phyloP scores from a whole-genome alignment of 2,888 invertebrate species.

The Phyllotreta cruciferae region DNA sequence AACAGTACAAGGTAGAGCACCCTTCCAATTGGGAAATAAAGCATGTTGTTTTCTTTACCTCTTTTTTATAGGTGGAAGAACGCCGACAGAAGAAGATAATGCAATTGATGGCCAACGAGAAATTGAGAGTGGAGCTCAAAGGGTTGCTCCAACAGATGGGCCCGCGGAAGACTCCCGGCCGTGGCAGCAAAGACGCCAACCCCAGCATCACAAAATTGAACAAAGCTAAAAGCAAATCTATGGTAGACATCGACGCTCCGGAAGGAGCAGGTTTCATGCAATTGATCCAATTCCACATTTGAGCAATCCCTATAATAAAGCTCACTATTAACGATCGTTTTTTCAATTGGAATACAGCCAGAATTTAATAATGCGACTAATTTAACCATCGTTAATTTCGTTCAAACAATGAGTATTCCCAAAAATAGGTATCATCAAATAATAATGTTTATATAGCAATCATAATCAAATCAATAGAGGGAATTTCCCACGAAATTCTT shows the following conservation, averaged over 20 bases:
- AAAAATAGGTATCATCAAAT: too few relatives aligned
- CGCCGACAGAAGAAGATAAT: constrained; percentile 54
- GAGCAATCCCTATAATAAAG: background rate
- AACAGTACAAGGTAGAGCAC: too few relatives aligned
- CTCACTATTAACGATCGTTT: background rate
- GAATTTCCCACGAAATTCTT: too few relatives aligned
- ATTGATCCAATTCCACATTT: constrained; percentile 20
- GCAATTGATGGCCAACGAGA: constrained; percentile 55
- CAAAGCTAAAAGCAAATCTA: constrained; percentile 2
- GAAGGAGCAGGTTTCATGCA: constrained; percentile 39
- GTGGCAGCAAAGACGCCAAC: background rate
- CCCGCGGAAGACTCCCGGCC: background rate
- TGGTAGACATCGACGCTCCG: constrained; percentile 35
- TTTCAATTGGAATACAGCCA: too few relatives aligned
- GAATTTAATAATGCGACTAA: too few relatives aligned
- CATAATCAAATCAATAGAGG: too few relatives aligned
- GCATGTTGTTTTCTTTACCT: too few relatives aligned
- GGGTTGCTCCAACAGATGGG: constrained; percentile 59
- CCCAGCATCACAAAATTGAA: background rate
- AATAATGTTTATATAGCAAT: too few relatives aligned
- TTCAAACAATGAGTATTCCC: too few relatives aligned
- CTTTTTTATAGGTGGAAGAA: too few relatives aligned
- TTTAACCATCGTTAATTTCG: too few relatives aligned
- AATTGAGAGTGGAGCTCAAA: constrained; percentile 57
- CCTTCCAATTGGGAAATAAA: too few relatives aligned